These are phyloP conservation scores for Xiphias gladius DNA, from an alignment of 2,113 vertebrate species.

Conservation along the genomic window DNA sequence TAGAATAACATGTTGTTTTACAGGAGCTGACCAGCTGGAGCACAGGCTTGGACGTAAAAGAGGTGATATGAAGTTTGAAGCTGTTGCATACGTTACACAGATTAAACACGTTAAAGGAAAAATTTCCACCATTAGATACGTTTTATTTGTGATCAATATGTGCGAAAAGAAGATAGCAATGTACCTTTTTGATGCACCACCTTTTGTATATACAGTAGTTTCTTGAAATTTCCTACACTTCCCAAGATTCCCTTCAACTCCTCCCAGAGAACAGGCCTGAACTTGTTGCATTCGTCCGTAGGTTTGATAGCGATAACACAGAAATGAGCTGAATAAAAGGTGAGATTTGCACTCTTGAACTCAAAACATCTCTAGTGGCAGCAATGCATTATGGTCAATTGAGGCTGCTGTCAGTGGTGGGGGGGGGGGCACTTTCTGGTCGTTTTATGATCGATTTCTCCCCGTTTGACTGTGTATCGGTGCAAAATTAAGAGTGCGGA, in stretches of 20 bases:
- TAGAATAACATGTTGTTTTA: conserved; percentile 67
- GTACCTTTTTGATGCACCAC: neutral
- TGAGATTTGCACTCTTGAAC: neutral
- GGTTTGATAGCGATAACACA: neutral
- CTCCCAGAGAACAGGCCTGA: neutral
- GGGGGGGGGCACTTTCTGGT: no score
- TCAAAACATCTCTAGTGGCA: neutral
- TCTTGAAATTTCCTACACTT: neutral
- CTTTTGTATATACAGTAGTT: no score
- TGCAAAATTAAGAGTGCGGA: neutral
- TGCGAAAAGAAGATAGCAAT: neutral
- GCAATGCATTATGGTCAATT: conserved; percentile 10
- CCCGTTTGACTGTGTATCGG: neutral
- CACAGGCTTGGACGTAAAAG: neutral
- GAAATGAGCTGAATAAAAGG: neutral
- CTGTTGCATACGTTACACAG: neutral
- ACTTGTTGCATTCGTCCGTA: conserved; percentile 12
- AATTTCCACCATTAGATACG: neutral
- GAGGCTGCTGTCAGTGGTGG: neutral
- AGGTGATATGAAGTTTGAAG: neutral
- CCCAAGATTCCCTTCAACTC: neutral
- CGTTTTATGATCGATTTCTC: neutral
- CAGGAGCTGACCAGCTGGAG: neutral
- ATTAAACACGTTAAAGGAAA: neutral
- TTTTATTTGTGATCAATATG: neutral